Conservation (phyloP, 2,797 vertebrate genomes). For the Melanotaenia parkinsoni region DNA sequence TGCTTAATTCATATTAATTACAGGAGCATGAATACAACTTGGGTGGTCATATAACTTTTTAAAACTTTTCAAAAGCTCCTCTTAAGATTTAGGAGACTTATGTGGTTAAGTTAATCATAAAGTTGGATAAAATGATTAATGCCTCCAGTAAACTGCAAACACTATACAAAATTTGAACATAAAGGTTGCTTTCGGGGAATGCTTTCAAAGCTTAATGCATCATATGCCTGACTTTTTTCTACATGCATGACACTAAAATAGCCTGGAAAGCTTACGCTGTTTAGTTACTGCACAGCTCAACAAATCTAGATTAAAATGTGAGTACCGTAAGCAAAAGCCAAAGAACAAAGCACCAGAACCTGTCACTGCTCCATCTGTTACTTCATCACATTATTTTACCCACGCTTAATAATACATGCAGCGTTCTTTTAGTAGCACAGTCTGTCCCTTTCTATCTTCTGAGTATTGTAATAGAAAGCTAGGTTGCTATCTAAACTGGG, state of each 20-base stretch:
- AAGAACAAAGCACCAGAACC: not conserved
- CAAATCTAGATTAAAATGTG: not conserved
- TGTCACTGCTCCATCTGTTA: not conserved
- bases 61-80: too few species aligned
- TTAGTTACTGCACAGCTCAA: not conserved
- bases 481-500: slow-evolving; percentile 66
- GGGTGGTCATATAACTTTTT: too few species aligned
- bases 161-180: not conserved
- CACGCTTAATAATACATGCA: slow-evolving; percentile 5
- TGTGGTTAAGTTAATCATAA: not conserved
- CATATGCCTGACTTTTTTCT: not conserved
- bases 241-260: not conserved
- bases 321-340: not conserved
- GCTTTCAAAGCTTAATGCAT: not conserved
- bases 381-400: slow-evolving; percentile 1
- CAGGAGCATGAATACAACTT: slow-evolving; percentile 3
- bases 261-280: not conserved
- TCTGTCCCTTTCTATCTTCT: not conserved
- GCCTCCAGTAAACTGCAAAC: not conserved
- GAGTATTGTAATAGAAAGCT: slow-evolving; percentile 57
- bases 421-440: slow-evolving; percentile 2
- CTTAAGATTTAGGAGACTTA: not conserved
- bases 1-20: slow-evolving; percentile 44
- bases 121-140: not conserved
- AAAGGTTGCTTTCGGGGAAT: not conserved